Evolutionary conservation across 2,113 vertebrate species (phyloP), one percentile per base, ranked within the genome.

Genomic region (Caracal caracal): DNA sequence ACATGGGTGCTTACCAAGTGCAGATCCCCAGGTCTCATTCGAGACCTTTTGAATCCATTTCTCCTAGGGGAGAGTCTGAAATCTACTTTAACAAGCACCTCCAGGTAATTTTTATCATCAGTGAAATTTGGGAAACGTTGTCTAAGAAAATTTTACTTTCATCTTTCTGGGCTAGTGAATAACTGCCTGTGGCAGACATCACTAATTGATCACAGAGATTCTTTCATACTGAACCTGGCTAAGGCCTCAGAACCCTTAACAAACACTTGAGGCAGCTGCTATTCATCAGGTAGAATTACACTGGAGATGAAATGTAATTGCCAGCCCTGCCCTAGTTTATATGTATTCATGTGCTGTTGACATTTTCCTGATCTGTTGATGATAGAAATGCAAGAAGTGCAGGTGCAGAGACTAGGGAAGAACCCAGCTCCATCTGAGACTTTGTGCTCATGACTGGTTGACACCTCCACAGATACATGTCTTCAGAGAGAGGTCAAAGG

Each of bases 141-240:
- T 92, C 94, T 96, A 88, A 93, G 89, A 93, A 94, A 24, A 95
- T 82, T 87, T 95, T 79, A 56, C 96, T 97, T 96, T 97, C 90
- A 95, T 95, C 92, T 97, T 86, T 93, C 92, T 95, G 82, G 81
- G 26, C 84, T 96, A 49, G 82, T 4, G 12, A 89, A 78, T 86
- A 95, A 95, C 78, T 94, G 93, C 97, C 97, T 33, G 8, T 89
- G 83, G 96, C 94, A 82, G 85, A 56, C 73, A 97, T 96, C 87
- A 96, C 97, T 97, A 97, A 97, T 92, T 95, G 96, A 98, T 98
- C 90, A 97, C 71, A 98, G 63, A 51, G 33, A 94, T 56, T 82
- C 85, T 97, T 89, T 97, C 88, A 86, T 75, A 80, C 28, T 24
- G 33, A 82, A 83, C 40, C 66, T 83, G 86, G 86, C 66, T 51